phyloP scores from a whole-genome alignment of 2,888 invertebrate species.

The Heliconius aoede region DNA sequence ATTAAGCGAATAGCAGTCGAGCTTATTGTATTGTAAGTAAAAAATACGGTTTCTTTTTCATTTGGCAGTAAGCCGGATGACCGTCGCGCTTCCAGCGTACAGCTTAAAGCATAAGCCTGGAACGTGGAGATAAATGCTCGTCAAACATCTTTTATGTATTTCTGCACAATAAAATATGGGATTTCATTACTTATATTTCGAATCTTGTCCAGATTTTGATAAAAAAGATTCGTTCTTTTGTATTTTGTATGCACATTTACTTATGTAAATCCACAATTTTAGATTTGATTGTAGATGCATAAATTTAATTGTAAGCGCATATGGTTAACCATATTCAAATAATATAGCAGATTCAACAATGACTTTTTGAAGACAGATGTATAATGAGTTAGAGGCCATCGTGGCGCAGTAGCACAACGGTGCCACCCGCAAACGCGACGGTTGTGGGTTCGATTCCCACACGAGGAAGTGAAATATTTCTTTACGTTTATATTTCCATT shows the following conservation, averaged over 20 bases:
- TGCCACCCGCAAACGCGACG: too few species aligned
- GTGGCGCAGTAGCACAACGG: too few species aligned
- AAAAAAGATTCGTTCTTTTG: neutral
- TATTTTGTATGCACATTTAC: too few species aligned
- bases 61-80: constrained; percentile 31
- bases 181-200: neutral
- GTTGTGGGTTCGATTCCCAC: too few species aligned
- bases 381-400: too few species aligned
- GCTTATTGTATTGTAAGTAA: constrained; percentile 24
- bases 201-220: neutral
- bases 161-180: neutral
- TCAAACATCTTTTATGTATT: constrained; percentile 18
- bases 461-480: too few species aligned
- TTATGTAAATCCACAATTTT: too few species aligned
- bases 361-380: too few species aligned
- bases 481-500: too few species aligned
- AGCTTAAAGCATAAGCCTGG: neutral
- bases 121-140: constrained; percentile 6
- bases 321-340: neutral
- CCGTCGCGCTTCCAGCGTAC: constrained; percentile 18
- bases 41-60: constrained; percentile 33
- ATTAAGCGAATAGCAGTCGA: constrained; percentile 21
- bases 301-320: neutral
- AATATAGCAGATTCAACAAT: too few species aligned
- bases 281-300: neutral